A percentile compares a stretch with the other conserved stretches of the same genome.
phyloP scores from a whole-genome alignment of 2,888 invertebrate genomes.

The Drosophila buzzatii region DNA sequence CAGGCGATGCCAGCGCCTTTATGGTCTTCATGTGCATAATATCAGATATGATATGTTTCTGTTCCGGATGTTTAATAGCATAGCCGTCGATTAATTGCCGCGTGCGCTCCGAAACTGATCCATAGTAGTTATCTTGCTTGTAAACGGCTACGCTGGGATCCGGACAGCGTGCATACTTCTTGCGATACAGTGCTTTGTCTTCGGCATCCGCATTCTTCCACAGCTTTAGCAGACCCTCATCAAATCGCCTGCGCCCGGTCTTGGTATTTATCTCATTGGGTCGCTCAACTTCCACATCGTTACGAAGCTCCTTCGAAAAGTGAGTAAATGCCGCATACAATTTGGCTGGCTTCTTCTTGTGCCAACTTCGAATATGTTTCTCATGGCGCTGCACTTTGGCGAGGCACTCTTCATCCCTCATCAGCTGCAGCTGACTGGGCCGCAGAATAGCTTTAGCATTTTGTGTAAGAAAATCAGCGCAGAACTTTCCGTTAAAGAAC shows the following conservation, averaged over 20 bases:
- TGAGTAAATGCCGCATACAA: constrained; percentile 87
- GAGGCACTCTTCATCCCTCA: constrained; percentile 87
- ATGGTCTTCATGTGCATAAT: constrained; percentile 92
- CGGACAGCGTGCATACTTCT: constrained; percentile 87
- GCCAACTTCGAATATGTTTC: constrained; percentile 88
- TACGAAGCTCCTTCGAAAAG: constrained; percentile 87
- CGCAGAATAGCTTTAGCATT: constrained; percentile 90
- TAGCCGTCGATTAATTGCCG: constrained; percentile 89
- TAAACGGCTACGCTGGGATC: constrained; percentile 91
- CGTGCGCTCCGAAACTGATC: constrained; percentile 93
- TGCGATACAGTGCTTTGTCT: constrained; percentile 86
- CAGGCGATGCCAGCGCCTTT: constrained; percentile 92
- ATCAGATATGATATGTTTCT: constrained; percentile 87
- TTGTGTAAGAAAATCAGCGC: constrained; percentile 92
- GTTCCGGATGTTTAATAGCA: constrained; percentile 85
- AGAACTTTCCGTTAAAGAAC: constrained; percentile 90
- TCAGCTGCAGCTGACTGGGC: constrained; percentile 86
- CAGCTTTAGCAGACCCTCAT: constrained; percentile 88
- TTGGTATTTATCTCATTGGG: constrained; percentile 85
- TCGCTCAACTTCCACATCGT: constrained; percentile 85
- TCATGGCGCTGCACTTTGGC: constrained; percentile 86
- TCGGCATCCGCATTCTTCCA: constrained; percentile 89
- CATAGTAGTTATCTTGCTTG: constrained; percentile 91
- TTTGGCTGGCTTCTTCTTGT: constrained; percentile 86
- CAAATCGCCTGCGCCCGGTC: constrained; percentile 87